Conservation (phyloP, 53 echinoderm and acorn worm genomes). For the Arbacia lixula region DNA sequence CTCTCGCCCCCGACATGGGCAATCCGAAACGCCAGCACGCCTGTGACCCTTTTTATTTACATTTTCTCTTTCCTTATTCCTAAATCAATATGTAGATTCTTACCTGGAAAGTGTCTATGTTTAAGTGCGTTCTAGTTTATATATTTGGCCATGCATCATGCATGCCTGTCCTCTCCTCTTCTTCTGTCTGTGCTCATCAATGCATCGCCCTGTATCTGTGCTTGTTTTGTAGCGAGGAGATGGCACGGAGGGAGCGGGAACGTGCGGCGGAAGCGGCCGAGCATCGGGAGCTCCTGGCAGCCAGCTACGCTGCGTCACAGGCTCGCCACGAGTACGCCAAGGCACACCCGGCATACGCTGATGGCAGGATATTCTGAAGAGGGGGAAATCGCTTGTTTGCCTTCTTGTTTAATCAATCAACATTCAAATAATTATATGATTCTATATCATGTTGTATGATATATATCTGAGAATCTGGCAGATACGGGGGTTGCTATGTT, state of each 20-base stretch:
- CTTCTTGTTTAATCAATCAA: no score
- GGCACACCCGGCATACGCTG: slow-evolving; percentile 81
- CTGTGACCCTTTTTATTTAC: no score
- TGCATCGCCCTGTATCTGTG: neutral
- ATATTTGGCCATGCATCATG: neutral
- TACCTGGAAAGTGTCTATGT: slow-evolving; percentile 8
- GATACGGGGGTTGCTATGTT: no score
- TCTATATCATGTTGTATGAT: no score
- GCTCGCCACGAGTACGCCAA: slow-evolving; percentile 78
- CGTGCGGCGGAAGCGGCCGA: slow-evolving; percentile 65
- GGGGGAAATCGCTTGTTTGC: no score
- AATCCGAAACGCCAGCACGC: slow-evolving; percentile 20
- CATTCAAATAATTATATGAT: no score
- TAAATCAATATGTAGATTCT: slow-evolving; percentile 9
- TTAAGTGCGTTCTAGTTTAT: slow-evolving; percentile 7
- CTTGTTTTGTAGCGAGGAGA: slow-evolving; percentile 63
- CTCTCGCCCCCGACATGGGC: no score
- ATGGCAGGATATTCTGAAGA: slow-evolving; percentile 66
- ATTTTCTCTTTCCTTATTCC: neutral
- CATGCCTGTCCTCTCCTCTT: neutral
- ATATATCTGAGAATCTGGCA: no score
- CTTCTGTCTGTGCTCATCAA: neutral
- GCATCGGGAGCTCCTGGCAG: slow-evolving; percentile 66
- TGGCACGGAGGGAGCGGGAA: slow-evolving; percentile 64
- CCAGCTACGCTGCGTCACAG: slow-evolving; percentile 72